phyloP scores from a whole-genome alignment of 2,113 vertebrate species.

The Heterotis niloticus region DNA sequence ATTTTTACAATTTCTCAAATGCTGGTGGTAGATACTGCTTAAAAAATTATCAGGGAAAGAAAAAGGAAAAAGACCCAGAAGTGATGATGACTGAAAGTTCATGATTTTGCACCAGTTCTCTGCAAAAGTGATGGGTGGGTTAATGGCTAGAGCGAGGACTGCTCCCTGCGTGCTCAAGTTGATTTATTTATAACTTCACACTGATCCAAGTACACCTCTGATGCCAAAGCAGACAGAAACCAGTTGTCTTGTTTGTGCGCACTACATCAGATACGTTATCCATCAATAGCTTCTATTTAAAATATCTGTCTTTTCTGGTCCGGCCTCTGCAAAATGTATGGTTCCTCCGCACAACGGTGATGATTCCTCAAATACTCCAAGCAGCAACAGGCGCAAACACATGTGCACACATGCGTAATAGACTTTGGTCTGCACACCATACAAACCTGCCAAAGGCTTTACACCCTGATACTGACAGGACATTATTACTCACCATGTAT shows the following conservation, averaged over 20 bases:
- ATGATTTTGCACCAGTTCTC: conserved; percentile 30
- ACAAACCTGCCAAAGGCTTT: not conserved
- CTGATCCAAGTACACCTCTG: conserved; percentile 46
- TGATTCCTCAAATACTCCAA: not conserved
- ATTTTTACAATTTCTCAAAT: conserved; percentile 64
- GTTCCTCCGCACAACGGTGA: not conserved
- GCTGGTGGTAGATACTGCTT: conserved; percentile 46
- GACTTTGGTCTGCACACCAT: not conserved
- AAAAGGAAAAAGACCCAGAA: conserved; percentile 20
- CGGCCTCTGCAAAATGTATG: conserved; percentile 34
- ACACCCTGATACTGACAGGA: no score
- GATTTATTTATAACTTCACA: conserved; percentile 53
- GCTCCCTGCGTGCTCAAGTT: conserved; percentile 5
- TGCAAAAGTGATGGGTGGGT: conserved; percentile 36
- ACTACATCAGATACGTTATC: conserved; percentile 53
- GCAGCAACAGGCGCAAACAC: not conserved
- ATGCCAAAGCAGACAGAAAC: conserved; percentile 48
- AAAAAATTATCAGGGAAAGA: conserved; percentile 38
- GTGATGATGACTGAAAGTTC: conserved; percentile 31
- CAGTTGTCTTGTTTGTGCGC: conserved; percentile 49
- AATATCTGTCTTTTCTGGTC: conserved; percentile 35
- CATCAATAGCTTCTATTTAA: conserved; percentile 48
- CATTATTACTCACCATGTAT: no score
- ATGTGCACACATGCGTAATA: not conserved
- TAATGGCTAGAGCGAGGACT: not conserved